Percentiles rank a stretch among this genome's conserved stretches.
These are phyloP conservation scores for Bombylius major DNA, from an alignment of 2,888 invertebrate genomes.

Conservation along the genomic window DNA sequence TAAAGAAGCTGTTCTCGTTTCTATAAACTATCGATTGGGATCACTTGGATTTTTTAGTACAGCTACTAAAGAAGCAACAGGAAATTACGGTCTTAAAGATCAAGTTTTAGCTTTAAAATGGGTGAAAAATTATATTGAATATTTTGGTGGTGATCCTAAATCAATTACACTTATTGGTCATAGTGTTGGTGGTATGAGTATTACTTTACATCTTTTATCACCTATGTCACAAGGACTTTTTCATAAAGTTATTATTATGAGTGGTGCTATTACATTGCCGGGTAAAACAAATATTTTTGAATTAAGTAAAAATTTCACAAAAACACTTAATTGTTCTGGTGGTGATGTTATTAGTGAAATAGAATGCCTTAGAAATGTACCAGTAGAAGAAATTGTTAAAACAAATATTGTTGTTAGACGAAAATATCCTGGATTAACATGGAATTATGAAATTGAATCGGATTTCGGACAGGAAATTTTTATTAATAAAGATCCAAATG, in stretches of 20 bases:
- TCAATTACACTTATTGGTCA: constrained; percentile 50
- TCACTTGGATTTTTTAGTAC: constrained; percentile 45
- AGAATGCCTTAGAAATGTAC: constrained; percentile 35
- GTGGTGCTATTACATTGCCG: constrained; percentile 45
- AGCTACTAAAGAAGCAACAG: constrained; percentile 46
- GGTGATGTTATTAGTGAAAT: constrained; percentile 38
- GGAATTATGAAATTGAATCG: constrained; percentile 43
- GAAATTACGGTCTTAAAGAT: constrained; percentile 55
- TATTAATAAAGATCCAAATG: constrained; percentile 42
- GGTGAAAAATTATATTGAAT: constrained; percentile 47
- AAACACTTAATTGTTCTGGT: constrained; percentile 41
- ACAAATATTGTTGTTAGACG: not conserved
- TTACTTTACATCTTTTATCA: constrained; percentile 43
- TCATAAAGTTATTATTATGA: constrained; percentile 53
- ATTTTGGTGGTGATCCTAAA: constrained; percentile 52
- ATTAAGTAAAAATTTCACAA: constrained; percentile 44
- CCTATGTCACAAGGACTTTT: constrained; percentile 52
- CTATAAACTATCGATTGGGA: constrained; percentile 30
- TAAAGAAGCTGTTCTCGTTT: constrained; percentile 26
- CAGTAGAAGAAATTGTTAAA: not conserved
- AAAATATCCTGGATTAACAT: constrained; percentile 5
- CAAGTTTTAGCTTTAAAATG: constrained; percentile 52
- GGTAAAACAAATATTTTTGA: constrained; percentile 37
- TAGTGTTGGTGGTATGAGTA: constrained; percentile 40
- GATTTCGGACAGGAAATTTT: constrained; percentile 47